Evolutionary conservation across 2,797 vertebrate genomes (phyloP), one percentile per base, ranked within the genome.

Genomic region (Pelodytes ibericus): DNA sequence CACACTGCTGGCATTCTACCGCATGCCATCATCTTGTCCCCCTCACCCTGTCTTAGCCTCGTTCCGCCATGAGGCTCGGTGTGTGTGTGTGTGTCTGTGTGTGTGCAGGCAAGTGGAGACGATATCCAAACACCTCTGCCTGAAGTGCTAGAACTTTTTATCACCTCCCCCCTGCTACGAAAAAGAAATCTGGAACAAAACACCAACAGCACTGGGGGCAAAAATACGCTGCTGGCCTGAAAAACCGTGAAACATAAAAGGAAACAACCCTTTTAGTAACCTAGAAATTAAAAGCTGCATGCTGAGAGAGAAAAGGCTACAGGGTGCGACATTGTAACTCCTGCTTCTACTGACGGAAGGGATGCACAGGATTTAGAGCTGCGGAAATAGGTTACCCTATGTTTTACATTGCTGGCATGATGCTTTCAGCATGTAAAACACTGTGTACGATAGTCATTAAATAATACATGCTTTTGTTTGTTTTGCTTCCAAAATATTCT

Each of bases 1-100:
- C 36, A 36, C 36, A 25, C 49, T 26, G 61, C 61, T 31, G 51
- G 51, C 30, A 75, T 72, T 71, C n/a, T 27, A 65, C 49, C 51
- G 63, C 41, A 56, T 8, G 13, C 8, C 13, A n/a, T n/a, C 10
- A 44, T 16, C 2, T n/a, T n/a, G n/a, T 44, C 58, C 4, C 58
- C 56, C 16, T 15, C 41, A 67, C 53, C 39, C 9, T n/a, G 16
- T 22, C 26, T 26, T 22, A 53, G 41, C 29, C 75, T 39, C 41
- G 9, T 29, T 47, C 47, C 22, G 59, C 53, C 62, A 49, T 16
- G 69, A 61, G 62, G 26, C 51, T 71, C 74, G 47, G 57, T 63
- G 51, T 33, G 70, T 47, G 18, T 30, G 31, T 58, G 31, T 63
- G 33, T n/a, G n/a, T n/a, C n/a, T n/a, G n/a, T 18, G 29, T 60